A percentile compares a stretch with the other conserved stretches of the same genome.
Conservation (phyloP, 1,140 invertebrate genomes). For the Philaenus spumarius region DNA sequence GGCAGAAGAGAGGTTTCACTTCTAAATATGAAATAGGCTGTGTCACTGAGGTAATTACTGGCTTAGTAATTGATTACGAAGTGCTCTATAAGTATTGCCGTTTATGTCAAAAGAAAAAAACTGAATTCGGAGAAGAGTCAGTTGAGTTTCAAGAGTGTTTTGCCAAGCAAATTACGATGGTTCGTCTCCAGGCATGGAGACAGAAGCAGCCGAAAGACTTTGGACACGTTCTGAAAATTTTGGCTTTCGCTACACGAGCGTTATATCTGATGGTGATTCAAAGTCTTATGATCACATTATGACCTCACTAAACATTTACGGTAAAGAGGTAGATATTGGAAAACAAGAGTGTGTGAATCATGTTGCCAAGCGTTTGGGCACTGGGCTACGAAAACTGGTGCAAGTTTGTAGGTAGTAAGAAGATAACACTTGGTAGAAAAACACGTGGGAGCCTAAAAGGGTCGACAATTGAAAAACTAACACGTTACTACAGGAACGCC, state of each 20-base stretch:
- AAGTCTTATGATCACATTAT: conserved; percentile 25
- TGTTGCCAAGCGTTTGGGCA: conserved; percentile 29
- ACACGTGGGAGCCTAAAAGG: conserved; percentile 13
- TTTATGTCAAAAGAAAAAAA: too few species aligned
- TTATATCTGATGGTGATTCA: too few species aligned
- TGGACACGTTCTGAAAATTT: conserved; percentile 27
- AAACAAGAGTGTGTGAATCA: conserved; percentile 35
- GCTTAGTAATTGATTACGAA: too few species aligned
- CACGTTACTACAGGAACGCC: conserved; percentile 11
- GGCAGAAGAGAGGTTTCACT: too few species aligned
- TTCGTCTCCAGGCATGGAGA: conserved; percentile 28
- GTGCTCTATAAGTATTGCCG: too few species aligned
- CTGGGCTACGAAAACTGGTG: conserved; percentile 18
- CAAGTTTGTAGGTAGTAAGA: conserved; percentile 13
- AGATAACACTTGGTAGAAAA: conserved; percentile 19
- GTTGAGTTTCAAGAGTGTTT: too few species aligned
- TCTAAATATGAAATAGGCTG: too few species aligned
- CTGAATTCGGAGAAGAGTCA: too few species aligned
- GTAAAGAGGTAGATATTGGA: conserved; percentile 19
- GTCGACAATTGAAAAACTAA: conserved; percentile 7
- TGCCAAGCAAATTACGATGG: conserved; percentile 23
- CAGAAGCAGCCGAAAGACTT: conserved; percentile 24
- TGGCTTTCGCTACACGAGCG: conserved; percentile 26
- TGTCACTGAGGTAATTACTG: too few species aligned
- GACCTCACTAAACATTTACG: conserved; percentile 25